These are phyloP conservation scores for Drosophila neotestacea DNA, from an alignment of 2,888 invertebrate species.

Conservation along the genomic window DNA sequence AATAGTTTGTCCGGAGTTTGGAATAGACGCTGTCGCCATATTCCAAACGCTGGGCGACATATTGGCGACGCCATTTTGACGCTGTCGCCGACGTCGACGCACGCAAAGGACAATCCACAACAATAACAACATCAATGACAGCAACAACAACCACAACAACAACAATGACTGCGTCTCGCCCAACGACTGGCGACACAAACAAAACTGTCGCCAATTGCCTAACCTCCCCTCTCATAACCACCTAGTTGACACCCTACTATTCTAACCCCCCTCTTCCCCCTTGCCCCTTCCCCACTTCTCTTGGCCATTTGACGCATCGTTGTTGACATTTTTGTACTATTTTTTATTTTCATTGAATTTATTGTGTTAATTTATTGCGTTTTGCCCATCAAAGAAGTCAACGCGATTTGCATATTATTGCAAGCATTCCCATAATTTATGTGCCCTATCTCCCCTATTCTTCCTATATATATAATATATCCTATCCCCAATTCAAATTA, in stretches of 20 bases:
- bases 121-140: slow-evolving; percentile 16
- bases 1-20: slow-evolving; percentile 46
- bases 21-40: slow-evolving; percentile 63
- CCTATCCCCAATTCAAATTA: neutral
- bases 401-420: slow-evolving; percentile 69
- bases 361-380: slow-evolving; percentile 83
- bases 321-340: slow-evolving; percentile 27
- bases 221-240: neutral
- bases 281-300: fast-evolving
- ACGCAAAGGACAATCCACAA: slow-evolving; percentile 69
- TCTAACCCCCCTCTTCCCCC: neutral
- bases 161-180: slow-evolving; percentile 27
- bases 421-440: slow-evolving; percentile 62
- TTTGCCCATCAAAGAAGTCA: slow-evolving; percentile 51
- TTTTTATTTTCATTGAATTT: slow-evolving; percentile 64
- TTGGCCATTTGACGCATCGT: slow-evolving; percentile 4
- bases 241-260: neutral
- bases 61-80: slow-evolving; percentile 83
- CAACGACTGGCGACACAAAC: slow-evolving; percentile 53
- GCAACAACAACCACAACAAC: slow-evolving; percentile 38
- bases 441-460: neutral
- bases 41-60: slow-evolving; percentile 77
- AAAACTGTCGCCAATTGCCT: slow-evolving; percentile 57
- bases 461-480: neutral
- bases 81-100: slow-evolving; percentile 67